phyloP scores from a whole-genome alignment of 2,888 invertebrate genomes.

The Aphrophora alni region DNA sequence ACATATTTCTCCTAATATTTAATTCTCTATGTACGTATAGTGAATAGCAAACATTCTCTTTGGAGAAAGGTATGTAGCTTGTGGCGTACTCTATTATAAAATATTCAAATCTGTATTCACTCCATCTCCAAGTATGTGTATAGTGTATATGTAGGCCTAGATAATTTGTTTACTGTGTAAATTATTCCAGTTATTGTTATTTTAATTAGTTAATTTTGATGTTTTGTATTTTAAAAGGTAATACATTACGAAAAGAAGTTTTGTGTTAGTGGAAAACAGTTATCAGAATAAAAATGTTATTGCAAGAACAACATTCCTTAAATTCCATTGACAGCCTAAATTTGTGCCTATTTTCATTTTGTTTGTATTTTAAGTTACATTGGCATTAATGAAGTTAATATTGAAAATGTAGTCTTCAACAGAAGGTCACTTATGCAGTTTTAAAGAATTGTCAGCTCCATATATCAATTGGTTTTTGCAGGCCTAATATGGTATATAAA shows the following conservation, averaged over 20 bases:
- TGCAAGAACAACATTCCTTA: conserved; percentile 1
- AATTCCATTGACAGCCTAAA: not conserved
- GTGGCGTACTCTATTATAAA: conserved; percentile 1
- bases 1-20: too few species aligned
- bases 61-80: not conserved
- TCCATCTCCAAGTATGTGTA: not conserved
- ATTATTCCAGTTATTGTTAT: not conserved
- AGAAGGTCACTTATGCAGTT: not conserved
- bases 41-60: not conserved
- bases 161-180: not conserved
- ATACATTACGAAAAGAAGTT: not conserved
- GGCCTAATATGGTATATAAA: conserved; percentile 1
- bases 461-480: not conserved
- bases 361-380: not conserved
- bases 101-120: not conserved
- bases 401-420: not conserved
- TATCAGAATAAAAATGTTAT: not conserved
- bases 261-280: not conserved
- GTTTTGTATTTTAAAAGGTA: too few species aligned
- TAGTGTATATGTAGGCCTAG: not conserved
- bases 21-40: too few species aligned
- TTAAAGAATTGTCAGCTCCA: not conserved
- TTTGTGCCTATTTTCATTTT: not conserved
- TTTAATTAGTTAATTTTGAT: too few species aligned
- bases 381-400: not conserved